A percentile compares a stretch with the other conserved stretches of the same genome.
Conservation (phyloP, 2,113 vertebrate species). For the zebrafish (Danio rerio) region GRCz12tu NC_133187.1:40427501-40428000, state of each 20-base stretch:
- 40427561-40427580: not conserved
- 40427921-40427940: slow-evolving; percentile 1
- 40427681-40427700: slow-evolving; percentile 27
- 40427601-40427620: not conserved
- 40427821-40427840: slow-evolving; percentile 25
- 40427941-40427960: slow-evolving; percentile 23
- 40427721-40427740: slow-evolving; percentile 30
- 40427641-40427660: slow-evolving; percentile 28
- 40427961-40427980: not conserved
- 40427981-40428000: not conserved
- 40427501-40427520: too few relatives aligned
- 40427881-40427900: not conserved
- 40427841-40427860: not conserved
- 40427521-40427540: not conserved
- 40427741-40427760: not conserved
- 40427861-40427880: slow-evolving; percentile 10
- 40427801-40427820: slow-evolving; percentile 20
- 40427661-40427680: slow-evolving; percentile 38
- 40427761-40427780: slow-evolving; percentile 24
- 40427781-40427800: slow-evolving; percentile 33
- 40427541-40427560: not conserved
- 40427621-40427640: slow-evolving; percentile 3
- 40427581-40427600: not conserved
- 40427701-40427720: not conserved
- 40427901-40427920: not conserved